Conservation (phyloP, 2,113 vertebrate species). For the Plotosus lineatus region DNA sequence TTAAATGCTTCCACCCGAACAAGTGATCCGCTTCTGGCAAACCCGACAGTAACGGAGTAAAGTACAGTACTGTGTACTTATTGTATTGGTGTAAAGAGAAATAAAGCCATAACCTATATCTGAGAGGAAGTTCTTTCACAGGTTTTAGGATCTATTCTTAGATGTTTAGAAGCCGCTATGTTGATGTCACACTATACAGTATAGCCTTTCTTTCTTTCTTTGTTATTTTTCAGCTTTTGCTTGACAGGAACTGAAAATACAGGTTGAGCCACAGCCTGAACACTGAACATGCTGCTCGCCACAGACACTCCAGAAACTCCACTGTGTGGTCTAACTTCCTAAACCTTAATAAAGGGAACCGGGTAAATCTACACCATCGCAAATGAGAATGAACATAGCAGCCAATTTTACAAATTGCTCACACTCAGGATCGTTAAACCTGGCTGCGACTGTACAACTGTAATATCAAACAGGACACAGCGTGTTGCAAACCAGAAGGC, state of each 20-base stretch:
- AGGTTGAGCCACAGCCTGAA: slow-evolving; percentile 19
- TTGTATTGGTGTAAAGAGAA: no score
- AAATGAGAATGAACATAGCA: not conserved
- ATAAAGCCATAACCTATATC: not conserved
- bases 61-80: no score
- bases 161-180: not conserved
- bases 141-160: not conserved
- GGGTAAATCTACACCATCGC: slow-evolving; percentile 18
- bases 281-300: not conserved
- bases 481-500: not conserved
- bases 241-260: slow-evolving; percentile 54
- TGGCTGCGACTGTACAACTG: not conserved
- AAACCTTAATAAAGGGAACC: slow-evolving; percentile 40
- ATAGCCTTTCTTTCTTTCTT: not conserved
- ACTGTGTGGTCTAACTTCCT: slow-evolving; percentile 28
- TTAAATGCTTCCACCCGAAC: not conserved
- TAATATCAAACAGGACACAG: not conserved
- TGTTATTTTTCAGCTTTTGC: slow-evolving; percentile 8
- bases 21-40: not conserved
- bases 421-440: not conserved
- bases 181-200: no score
- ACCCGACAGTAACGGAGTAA: not conserved
- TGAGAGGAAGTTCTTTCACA: not conserved
- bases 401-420: no score
- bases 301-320: slow-evolving; percentile 30